Evolutionary conservation across 1,140 invertebrate genomes (phyloP).

Genomic region (Babylonia areolata): DNA sequence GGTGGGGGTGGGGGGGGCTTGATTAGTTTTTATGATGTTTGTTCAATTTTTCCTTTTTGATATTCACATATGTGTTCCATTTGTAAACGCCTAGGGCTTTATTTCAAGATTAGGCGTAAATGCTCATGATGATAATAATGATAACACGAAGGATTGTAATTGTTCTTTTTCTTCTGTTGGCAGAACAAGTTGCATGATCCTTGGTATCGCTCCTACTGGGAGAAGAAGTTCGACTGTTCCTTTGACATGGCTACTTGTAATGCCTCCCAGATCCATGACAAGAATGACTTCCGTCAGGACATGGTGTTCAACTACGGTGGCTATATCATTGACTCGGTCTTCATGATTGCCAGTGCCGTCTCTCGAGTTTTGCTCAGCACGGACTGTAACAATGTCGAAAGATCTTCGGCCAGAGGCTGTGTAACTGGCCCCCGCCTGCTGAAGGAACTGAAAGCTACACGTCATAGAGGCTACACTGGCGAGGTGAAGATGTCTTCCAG

Average conservation of each 20-base stretch:
- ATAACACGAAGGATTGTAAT: too few relatives aligned
- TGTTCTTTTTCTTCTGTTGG: too few relatives aligned
- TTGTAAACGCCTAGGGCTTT: too few relatives aligned
- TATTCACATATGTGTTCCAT: too few relatives aligned
- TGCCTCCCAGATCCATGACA: not conserved
- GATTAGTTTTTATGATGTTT: too few relatives aligned
- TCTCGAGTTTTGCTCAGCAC: slow-evolving; percentile 63
- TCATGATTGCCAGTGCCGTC: slow-evolving; percentile 87
- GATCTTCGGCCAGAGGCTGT: slow-evolving; percentile 36
- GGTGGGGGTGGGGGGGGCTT: too few relatives aligned
- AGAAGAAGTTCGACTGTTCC: slow-evolving; percentile 42
- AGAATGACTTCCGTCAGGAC: not conserved
- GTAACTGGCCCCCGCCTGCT: slow-evolving; percentile 48
- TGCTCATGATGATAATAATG: too few relatives aligned
- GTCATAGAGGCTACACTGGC: slow-evolving; percentile 43
- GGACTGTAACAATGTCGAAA: not conserved
- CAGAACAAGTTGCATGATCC: slow-evolving; percentile 37
- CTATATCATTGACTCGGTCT: slow-evolving; percentile 84
- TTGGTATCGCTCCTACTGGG: slow-evolving; percentile 58
- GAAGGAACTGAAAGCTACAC: slow-evolving; percentile 40
- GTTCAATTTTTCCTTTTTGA: too few relatives aligned
- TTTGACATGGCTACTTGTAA: slow-evolving; percentile 7
- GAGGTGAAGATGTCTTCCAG: slow-evolving; percentile 43
- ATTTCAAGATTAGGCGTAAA: too few relatives aligned
- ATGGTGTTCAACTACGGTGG: not conserved